phyloP scores from a whole-genome alignment of 2,888 invertebrate genomes.

The Drosophila mulleri region DNA sequence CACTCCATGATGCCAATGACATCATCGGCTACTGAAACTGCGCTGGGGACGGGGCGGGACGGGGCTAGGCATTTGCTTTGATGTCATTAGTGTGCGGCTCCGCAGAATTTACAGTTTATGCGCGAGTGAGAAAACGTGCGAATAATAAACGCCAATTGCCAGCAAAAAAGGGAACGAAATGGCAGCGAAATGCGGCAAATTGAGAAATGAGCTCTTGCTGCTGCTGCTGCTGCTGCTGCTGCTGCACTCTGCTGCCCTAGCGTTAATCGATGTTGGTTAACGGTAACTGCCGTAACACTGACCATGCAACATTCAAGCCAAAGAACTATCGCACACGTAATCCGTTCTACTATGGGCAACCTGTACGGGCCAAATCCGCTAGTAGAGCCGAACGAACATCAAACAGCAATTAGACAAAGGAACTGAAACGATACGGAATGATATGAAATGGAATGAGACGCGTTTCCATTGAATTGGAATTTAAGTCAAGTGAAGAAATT shows the following conservation, averaged over 20 bases:
- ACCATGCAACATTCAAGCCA: conserved; percentile 31
- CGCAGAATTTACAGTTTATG: conserved; percentile 52
- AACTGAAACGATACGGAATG: conserved; percentile 5
- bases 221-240: conserved; percentile 5
- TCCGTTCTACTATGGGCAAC: conserved; percentile 30
- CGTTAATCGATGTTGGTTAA: conserved; percentile 45
- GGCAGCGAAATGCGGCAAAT: background rate
- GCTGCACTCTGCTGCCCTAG: conserved; percentile 42
- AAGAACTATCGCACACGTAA: conserved; percentile 21
- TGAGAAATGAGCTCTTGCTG: too few species aligned
- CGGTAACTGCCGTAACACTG: conserved; percentile 43
- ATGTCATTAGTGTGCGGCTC: conserved; percentile 48
- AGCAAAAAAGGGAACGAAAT: conserved; percentile 7
- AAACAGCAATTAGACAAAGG: conserved; percentile 31
- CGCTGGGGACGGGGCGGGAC: background rate
- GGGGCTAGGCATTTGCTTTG: conserved; percentile 39
- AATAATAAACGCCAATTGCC: background rate
- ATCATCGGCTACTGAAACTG: conserved; percentile 36
- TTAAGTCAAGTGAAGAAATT: conserved; percentile 2
- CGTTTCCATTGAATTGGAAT: conserved; percentile 21
- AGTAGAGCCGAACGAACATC: conserved; percentile 10
- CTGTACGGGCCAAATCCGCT: conserved; percentile 24
- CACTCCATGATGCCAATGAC: conserved; percentile 56
- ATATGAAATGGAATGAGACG: conserved; percentile 20
- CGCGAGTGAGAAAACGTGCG: conserved; percentile 23